These are phyloP conservation scores for Danaus melanippus DNA, from an alignment of 1,140 invertebrate species.

Conservation along the genomic window DNA sequence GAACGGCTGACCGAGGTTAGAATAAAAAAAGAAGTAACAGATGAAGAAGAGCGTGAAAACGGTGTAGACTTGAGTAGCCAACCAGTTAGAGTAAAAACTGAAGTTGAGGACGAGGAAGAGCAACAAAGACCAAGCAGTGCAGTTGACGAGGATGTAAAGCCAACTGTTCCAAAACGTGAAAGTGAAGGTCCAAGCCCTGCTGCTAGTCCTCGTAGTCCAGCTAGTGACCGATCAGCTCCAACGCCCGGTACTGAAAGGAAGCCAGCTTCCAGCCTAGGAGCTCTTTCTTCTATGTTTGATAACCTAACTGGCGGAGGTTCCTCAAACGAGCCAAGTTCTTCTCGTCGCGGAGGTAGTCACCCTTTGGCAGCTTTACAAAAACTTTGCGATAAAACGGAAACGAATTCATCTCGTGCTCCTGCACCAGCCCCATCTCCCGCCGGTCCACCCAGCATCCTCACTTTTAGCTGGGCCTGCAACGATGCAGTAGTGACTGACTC, in stretches of 20 bases:
- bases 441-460: conserved; percentile 86
- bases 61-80: conserved; percentile 64
- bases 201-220: conserved; percentile 78
- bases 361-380: conserved; percentile 95
- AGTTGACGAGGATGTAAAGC: conserved; percentile 63
- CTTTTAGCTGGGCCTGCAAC: conserved; percentile 95
- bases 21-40: conserved; percentile 68
- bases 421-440: conserved; percentile 68
- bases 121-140: conserved; percentile 70
- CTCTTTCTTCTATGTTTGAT: conserved; percentile 92
- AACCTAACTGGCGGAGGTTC: conserved; percentile 78
- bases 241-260: conserved; percentile 80
- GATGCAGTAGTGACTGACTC: conserved; percentile 91
- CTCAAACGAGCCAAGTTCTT: conserved; percentile 61
- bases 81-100: conserved; percentile 72
- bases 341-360: conserved; percentile 82
- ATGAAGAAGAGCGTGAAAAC: conserved; percentile 68
- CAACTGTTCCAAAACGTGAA: conserved; percentile 49
- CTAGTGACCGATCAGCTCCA: conserved; percentile 81
- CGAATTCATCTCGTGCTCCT: conserved; percentile 68
- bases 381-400: conserved; percentile 94
- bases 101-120: conserved; percentile 73
- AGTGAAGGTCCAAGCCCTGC: conserved; percentile 67
- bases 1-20: conserved; percentile 56
- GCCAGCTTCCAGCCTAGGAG: conserved; percentile 82